Conservation (phyloP, 2,797 vertebrate genomes). For the Sciurus carolinensis region DNA sequence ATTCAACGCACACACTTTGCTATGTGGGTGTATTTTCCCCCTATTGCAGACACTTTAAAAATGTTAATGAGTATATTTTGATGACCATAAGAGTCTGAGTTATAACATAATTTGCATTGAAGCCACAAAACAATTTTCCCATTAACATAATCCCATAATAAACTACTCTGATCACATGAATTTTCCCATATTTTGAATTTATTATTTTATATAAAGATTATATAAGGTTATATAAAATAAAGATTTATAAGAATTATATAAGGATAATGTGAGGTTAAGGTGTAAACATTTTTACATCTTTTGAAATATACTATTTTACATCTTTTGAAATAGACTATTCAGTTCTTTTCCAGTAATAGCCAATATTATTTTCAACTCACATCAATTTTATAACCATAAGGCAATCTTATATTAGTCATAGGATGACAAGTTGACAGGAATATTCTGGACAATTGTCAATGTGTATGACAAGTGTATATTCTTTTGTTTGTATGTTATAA, state of each 20-base stretch:
- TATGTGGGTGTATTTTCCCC: not conserved
- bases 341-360: slow-evolving; percentile 44
- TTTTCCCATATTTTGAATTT: slow-evolving; percentile 49
- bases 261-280: not conserved
- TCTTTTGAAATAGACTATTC: not conserved
- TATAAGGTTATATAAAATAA: not conserved
- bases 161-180: slow-evolving; percentile 2
- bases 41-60: slow-evolving; percentile 4
- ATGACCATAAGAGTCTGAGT: not conserved
- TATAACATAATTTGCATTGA: slow-evolving; percentile 32
- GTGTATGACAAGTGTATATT: not conserved
- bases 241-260: not conserved
- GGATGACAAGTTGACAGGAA: not conserved
- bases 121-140: slow-evolving; percentile 32
- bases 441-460: slow-evolving; percentile 9
- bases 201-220: not conserved
- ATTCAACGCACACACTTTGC: not conserved
- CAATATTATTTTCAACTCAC: slow-evolving; percentile 29
- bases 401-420: not conserved
- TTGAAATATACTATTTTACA: slow-evolving; percentile 11
- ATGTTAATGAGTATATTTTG: slow-evolving; percentile 45
- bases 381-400: not conserved
- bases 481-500: not conserved
- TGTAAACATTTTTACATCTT: slow-evolving; percentile 51
- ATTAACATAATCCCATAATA: not conserved